Evolutionary conservation across 2,888 invertebrate genomes (phyloP), one percentile per base, ranked within the genome.

Genomic region (Ecdyonurus torrentis): DNA sequence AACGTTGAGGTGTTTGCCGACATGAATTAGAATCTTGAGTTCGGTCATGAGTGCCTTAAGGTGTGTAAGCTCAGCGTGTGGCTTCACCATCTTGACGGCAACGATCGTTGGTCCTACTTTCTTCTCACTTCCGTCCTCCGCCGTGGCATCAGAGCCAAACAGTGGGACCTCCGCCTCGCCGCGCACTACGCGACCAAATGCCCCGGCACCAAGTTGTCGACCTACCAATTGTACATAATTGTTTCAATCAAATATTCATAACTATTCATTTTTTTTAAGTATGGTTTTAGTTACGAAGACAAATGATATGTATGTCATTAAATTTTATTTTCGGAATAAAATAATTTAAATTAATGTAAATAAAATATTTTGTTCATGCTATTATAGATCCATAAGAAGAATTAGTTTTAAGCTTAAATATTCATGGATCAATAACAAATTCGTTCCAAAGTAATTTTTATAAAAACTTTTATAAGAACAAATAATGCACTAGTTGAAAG

Each of bases 11-110:
- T 80, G 79, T 52, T 76, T 74, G 0, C 79, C 79, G 52, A 80
- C 70, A 68, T 79, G 78, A 63, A 77, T 77, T 67, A 80, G 72
- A 59, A 80, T 78, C 70, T 79, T 79, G 61, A 80, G 71, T 69
- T 80, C 80, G 15, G 77, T 76, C 69, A 78, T 70, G 52, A 80
- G 69, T 1, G 79, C 76, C 69, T 75, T 76, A 66, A 78, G 72
- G 67, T 79, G 78, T 58, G 75, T 75, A 53, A 73, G 68, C 67
- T 79, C 78, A 18, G 74, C 74, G 66, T 74, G 72, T 62, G 72
- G 75, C 73, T 76, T 77, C 25, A 77, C 75, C 77, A 77, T 78
- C 70, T 80, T 80, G 3, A 79, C 78, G 23, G 80, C 79, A 1
- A 79, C 79, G 15, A 72, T 72, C 5, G 70, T 70, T 10, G 66